Base-by-base conservation (phyloP, 1,140 invertebrate genomes). In the Uloborus diversus region DNA sequence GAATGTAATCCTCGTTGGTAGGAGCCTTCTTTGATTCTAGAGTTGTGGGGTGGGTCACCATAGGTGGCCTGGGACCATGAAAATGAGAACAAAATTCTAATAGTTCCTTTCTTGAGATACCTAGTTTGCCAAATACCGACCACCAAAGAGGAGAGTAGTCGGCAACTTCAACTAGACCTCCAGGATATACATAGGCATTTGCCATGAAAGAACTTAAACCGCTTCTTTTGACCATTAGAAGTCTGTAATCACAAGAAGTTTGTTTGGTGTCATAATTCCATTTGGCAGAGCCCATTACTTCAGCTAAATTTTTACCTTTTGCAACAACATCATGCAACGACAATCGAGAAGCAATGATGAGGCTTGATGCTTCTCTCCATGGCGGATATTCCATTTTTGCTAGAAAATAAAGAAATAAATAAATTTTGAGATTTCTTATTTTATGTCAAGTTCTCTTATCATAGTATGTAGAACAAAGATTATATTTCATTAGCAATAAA, bases 111-210 rank as follows among this genome's bases (percentile, higher is more conserved):
- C 33, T 56, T 25, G 27, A 64, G 5, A 83, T 71, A 13, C 83
- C 84, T 30, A 82, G 30, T 61, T 87, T 85, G 28, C 88, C 85
- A 83, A 92, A 93, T 27, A 93, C 85, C 3, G 90, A 85, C 30
- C 91, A 82, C 95, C 95, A 97, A 82, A 91, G 89, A 17, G 87
- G 83, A 76, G 89, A 90, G 35, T 89, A 90, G 85, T 97, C 94
- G 1, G 90, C 87, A 47, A 88, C 83, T 80, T 94, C 91, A 25
- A 89, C 87, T 64, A 89, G 88, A 56, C 95, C 94, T 20, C 94
- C 94, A 42, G 94, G 94, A 88, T 95, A 96, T 9, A 95, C 94
- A 83, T 91, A 91, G 35, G 89, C 87, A 82, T 91, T 91, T 5
- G 93, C 91, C 89, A 94, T 91, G 81, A 91, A 92, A 37, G 87